Conservation (phyloP, 2,888 invertebrate genomes). For the Tipula vernalis region DNA sequence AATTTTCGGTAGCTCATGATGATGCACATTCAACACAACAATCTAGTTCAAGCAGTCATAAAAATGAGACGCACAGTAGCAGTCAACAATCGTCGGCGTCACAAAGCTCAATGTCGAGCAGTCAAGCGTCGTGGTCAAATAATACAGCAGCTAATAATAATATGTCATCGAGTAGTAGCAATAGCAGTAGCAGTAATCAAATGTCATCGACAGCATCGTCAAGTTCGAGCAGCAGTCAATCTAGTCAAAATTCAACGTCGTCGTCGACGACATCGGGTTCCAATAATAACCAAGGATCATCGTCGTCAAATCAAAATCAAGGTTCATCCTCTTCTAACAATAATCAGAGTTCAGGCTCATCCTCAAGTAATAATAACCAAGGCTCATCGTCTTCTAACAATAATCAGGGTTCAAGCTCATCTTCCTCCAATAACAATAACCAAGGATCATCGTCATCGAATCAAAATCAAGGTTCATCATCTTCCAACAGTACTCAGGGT, state of each 20-base stretch:
- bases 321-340: constrained; percentile 14
- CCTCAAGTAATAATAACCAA: constrained; percentile 18
- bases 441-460: constrained; percentile 11
- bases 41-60: constrained; percentile 7
- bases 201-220: constrained; percentile 1
- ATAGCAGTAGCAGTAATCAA: neutral
- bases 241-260: constrained; percentile 16
- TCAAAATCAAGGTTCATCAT: constrained; percentile 10
- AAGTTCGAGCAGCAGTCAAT: neutral
- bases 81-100: constrained; percentile 14
- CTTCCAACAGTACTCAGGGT: constrained; percentile 6
- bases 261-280: constrained; percentile 14
- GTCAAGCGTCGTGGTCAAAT: neutral
- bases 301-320: constrained; percentile 6
- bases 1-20: neutral
- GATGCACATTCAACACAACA: constrained; percentile 11
- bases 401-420: constrained; percentile 12
- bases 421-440: neutral
- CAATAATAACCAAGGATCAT: neutral
- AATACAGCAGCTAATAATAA: neutral
- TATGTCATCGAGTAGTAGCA: neutral
- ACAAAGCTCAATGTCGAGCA: constrained; percentile 9
- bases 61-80: neutral
- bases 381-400: constrained; percentile 15
- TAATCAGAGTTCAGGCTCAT: constrained; percentile 11